Conservation (phyloP, 1,140 invertebrate genomes). For the Spodoptera litura region DNA sequence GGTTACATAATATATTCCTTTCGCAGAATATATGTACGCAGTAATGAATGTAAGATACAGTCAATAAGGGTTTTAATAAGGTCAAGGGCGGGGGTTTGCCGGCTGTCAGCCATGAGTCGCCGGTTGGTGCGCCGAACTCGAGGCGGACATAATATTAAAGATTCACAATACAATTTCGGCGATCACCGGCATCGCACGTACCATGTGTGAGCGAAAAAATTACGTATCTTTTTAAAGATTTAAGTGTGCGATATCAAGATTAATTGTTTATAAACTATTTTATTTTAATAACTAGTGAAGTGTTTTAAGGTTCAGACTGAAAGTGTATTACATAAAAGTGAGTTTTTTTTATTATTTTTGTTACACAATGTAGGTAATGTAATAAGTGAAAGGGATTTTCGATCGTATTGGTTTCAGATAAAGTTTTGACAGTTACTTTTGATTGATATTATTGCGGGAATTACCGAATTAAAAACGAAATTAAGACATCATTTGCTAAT, state of each 20-base stretch:
- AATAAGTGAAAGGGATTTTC: slow-evolving; percentile 4
- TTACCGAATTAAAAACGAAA: too few species aligned
- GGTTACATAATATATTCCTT: too few species aligned
- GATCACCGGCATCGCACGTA: slow-evolving; percentile 51
- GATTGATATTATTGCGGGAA: not conserved
- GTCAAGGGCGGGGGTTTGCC: slow-evolving; percentile 43
- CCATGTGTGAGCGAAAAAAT: slow-evolving; percentile 5
- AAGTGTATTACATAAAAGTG: slow-evolving; percentile 7
- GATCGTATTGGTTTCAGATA: not conserved
- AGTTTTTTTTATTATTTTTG: slow-evolving; percentile 11
- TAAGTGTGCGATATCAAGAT: not conserved
- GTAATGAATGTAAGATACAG: slow-evolving; percentile 1
- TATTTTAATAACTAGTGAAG: not conserved
- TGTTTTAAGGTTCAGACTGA: not conserved
- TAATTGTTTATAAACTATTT: not conserved
- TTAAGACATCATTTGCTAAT: too few species aligned
- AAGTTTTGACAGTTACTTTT: not conserved
- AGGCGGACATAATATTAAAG: slow-evolving; percentile 31
- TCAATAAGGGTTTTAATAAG: slow-evolving; percentile 25
- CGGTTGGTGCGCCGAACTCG: slow-evolving; percentile 25
- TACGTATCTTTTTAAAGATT: not conserved
- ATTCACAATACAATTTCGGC: slow-evolving; percentile 61
- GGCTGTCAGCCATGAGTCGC: slow-evolving; percentile 19
- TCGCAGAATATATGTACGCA: too few species aligned
- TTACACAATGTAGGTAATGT: slow-evolving; percentile 4